These are phyloP conservation scores for Gila orcuttii DNA, from an alignment of 2,113 vertebrate genomes.

Conservation along the genomic window DNA sequence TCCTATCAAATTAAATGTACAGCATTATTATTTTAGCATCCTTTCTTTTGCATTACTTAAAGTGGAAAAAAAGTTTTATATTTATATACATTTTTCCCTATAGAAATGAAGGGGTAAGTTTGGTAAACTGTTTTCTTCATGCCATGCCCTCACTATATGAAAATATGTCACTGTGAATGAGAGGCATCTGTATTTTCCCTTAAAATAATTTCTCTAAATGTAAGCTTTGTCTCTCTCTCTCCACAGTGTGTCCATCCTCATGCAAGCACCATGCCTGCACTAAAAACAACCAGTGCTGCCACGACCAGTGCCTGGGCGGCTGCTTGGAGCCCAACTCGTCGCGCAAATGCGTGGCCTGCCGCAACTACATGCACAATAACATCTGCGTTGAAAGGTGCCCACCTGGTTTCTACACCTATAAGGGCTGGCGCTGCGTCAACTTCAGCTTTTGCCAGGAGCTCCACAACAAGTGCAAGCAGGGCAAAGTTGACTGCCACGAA, in stretches of 20 bases:
- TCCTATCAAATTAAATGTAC: not conserved
- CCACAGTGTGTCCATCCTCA: slow-evolving; percentile 82
- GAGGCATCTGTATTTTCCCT: not conserved
- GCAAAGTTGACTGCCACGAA: slow-evolving; percentile 77
- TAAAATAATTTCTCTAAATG: not conserved
- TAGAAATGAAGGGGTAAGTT: not conserved
- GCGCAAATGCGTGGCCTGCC: slow-evolving; percentile 86
- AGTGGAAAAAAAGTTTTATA: not conserved
- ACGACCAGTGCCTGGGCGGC: slow-evolving; percentile 89
- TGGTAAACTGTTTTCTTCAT: not conserved
- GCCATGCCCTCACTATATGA: not conserved
- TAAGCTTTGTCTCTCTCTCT: not conserved
- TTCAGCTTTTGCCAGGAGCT: slow-evolving; percentile 89
- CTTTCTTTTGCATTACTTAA: not conserved
- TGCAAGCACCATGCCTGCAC: slow-evolving; percentile 92
- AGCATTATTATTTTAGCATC: not conserved
- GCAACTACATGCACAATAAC: slow-evolving; percentile 80
- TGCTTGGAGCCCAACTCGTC: slow-evolving; percentile 80
- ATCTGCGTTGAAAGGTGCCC: slow-evolving; percentile 87
- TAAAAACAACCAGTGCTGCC: slow-evolving; percentile 84
- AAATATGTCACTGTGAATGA: not conserved
- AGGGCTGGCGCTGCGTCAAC: slow-evolving; percentile 91
- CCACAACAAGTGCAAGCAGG: slow-evolving; percentile 82
- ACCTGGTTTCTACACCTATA: slow-evolving; percentile 79
- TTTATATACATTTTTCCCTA: not conserved